phyloP scores from a whole-genome alignment of 2,797 vertebrate genomes.

The Alosa sapidissima region DNA sequence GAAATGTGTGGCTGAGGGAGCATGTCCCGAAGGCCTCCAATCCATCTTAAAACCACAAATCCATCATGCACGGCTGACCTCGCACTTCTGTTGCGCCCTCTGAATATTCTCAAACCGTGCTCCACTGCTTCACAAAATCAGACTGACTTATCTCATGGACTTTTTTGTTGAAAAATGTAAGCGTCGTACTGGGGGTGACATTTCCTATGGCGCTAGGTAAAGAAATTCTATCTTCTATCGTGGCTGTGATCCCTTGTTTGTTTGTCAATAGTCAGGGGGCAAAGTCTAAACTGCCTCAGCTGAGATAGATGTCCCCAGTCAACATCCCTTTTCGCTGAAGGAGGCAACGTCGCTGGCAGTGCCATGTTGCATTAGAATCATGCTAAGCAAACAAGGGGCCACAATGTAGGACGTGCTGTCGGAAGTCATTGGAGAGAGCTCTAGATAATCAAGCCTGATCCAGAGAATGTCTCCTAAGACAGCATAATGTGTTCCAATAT shows the following conservation, averaged over 20 bases:
- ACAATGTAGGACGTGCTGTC: conserved; percentile 75
- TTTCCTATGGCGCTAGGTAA: conserved; percentile 11
- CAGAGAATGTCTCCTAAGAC: conserved; percentile 59
- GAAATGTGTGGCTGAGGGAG: conserved; percentile 48
- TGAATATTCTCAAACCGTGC: conserved; percentile 52
- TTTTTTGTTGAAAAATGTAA: not conserved
- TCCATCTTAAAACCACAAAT: conserved; percentile 62
- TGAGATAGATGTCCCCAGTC: conserved; percentile 71
- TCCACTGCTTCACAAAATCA: not conserved
- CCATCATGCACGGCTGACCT: conserved; percentile 64
- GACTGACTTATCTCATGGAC: not conserved
- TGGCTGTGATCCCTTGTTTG: conserved; percentile 52
- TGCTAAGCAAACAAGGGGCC: conserved; percentile 69
- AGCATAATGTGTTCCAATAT: conserved; percentile 54
- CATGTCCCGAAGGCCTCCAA: conserved; percentile 46
- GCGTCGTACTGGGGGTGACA: not conserved
- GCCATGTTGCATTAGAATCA: conserved; percentile 76
- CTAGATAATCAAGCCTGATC: conserved; percentile 68
- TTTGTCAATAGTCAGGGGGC: conserved; percentile 49
- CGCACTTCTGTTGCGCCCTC: conserved; percentile 63
- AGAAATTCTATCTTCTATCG: not conserved
- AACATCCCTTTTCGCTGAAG: conserved; percentile 77
- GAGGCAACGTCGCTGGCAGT: conserved; percentile 71
- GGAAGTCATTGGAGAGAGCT: conserved; percentile 67
- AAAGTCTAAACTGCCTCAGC: conserved; percentile 63